phyloP scores from a whole-genome alignment of 2,888 invertebrate species.

The Lasioglossum pauxillum region DNA sequence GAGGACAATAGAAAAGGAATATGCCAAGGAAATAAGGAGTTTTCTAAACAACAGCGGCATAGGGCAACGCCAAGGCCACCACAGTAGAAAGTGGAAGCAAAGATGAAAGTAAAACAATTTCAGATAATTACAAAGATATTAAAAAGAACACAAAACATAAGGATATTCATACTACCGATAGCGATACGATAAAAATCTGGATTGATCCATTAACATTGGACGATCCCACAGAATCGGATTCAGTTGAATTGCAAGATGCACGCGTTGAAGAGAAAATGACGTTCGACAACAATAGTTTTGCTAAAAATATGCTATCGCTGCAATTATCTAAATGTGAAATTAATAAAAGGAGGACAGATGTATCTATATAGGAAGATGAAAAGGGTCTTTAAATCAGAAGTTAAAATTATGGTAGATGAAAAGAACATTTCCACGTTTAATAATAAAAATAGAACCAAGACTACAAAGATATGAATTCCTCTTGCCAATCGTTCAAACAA shows the following conservation, averaged over 20 bases:
- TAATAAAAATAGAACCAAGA: conserved; percentile 64
- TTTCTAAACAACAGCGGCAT: no score
- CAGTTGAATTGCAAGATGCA: conserved; percentile 28
- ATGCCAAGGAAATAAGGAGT: no score
- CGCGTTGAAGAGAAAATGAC: conserved; percentile 22
- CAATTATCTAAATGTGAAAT: conserved; percentile 46
- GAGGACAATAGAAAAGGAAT: no score
- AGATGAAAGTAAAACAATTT: not conserved
- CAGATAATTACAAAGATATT: conserved; percentile 9
- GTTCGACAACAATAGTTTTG: conserved; percentile 64
- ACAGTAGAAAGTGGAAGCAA: not conserved
- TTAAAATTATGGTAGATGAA: conserved; percentile 65
- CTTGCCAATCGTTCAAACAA: conserved; percentile 80
- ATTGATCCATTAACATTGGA: conserved; percentile 69
- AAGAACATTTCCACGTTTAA: conserved; percentile 59
- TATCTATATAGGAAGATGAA: conserved; percentile 49
- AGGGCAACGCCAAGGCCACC: no score
- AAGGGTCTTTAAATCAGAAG: conserved; percentile 54
- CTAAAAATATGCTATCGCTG: conserved; percentile 41
- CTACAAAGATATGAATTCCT: conserved; percentile 76
- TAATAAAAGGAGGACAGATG: conserved; percentile 52
- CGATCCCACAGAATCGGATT: conserved; percentile 33
- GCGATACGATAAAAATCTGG: conserved; percentile 77
- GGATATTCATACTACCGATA: conserved; percentile 16
- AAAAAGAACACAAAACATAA: not conserved